phyloP scores from a whole-genome alignment of 35 echinoderm and acorn worm species.

The Holothuria glaberrima region DNA sequence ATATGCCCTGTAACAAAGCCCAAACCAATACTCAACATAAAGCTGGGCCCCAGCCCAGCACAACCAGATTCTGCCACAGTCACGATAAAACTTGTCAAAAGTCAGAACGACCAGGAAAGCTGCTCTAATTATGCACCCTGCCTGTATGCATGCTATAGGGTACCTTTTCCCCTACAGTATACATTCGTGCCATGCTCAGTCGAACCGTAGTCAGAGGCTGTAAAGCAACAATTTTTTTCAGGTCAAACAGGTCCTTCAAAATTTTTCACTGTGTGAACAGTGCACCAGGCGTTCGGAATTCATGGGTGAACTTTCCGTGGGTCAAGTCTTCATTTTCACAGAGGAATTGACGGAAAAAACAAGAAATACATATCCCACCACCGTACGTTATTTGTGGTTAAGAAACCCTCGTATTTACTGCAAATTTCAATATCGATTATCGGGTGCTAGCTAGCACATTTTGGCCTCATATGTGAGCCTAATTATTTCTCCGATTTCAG shows the following conservation, averaged over 20 bases:
- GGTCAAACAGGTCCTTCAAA: background rate
- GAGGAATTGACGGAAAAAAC: background rate
- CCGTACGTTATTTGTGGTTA: background rate
- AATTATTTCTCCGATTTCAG: no score
- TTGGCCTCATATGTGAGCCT: no score
- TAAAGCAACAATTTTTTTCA: background rate
- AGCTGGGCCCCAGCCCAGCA: no score
- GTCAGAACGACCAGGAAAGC: no score
- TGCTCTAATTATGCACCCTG: no score
- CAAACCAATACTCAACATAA: no score
- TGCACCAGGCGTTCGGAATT: background rate
- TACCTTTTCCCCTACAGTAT: no score
- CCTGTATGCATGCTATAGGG: no score
- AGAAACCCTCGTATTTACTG: background rate
- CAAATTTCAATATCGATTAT: background rate
- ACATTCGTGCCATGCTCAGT: no score
- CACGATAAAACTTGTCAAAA: no score
- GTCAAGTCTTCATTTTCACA: background rate
- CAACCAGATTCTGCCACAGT: no score
- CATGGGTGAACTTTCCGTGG: background rate
- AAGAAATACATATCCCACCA: background rate
- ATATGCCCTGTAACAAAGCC: no score
- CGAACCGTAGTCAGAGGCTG: background rate
- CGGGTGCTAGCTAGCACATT: background rate
- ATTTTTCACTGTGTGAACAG: background rate